Base-by-base conservation (phyloP, 2,888 invertebrate genomes). In the Netelia fuscicornis region DNA sequence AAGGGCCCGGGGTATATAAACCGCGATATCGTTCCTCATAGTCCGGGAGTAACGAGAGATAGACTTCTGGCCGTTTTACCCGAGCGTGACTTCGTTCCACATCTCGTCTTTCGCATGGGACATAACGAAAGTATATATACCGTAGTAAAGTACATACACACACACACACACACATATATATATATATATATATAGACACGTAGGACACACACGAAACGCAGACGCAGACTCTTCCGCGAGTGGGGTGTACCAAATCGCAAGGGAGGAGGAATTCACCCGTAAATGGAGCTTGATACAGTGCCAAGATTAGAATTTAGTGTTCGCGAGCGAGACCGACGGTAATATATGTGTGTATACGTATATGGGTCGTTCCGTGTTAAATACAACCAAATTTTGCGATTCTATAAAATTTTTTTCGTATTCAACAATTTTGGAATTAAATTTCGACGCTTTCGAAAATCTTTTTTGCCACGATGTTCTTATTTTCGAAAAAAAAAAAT, bases 221-320 rank as follows among this genome's bases (percentile, higher is more conserved):
- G 30, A 30, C 30, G 30, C 44, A 20, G 23, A 23, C 56, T 70
- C 68, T n/a, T 10, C 74, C 44, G 42, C 58, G 67, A 37, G 20
- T 65, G 65, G 58, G 67, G 30, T 52, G 62, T 62, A 62, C 65
- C 68, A 76, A 84, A 82, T 84, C 83, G 79, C 87, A 56, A 81
- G 85, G 86, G 84, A 81, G 75, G 44, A 79, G 62, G 62, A 71
- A 79, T 79, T 86, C 80, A 78, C 62, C 79, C 65, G 83, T 80
- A 86, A 87, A 83, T 86, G 86, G 82, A 85, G 64, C 78, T 81
- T 83, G 86, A 83, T 84, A 68, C 82, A 77, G 85, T 87, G 78
- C 81, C 84, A 85, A 87, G 86, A 87, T 86, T 83, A 86, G 84
- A 86, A 86, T 85, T 85, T 87, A 86, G 81, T 85, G 80, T 76